These are phyloP conservation scores for Drosophila percnosoma DNA, from an alignment of 2,888 invertebrate genomes.

Conservation along the genomic window DNA sequence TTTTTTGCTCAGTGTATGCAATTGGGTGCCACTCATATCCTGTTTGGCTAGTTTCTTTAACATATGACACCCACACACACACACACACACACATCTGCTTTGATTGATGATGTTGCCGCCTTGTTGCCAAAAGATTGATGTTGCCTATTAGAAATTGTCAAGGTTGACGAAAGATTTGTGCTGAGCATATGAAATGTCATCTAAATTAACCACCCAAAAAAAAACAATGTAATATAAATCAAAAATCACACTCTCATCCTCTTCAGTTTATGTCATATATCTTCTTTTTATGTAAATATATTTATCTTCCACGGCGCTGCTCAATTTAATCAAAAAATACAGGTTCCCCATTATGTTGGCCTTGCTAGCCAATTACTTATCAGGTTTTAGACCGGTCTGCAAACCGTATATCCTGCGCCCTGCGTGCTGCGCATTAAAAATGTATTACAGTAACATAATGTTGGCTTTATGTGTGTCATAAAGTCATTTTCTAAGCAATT, in stretches of 20 bases:
- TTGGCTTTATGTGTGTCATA: slow-evolving; percentile 52
- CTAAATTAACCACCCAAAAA: slow-evolving; percentile 43
- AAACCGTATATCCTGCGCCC: not conserved
- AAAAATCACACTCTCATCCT: slow-evolving; percentile 12
- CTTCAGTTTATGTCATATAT: not conserved
- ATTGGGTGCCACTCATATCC: slow-evolving; percentile 34
- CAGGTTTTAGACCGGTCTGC: slow-evolving; percentile 5
- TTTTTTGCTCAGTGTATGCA: not conserved
- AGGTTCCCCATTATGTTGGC: slow-evolving; percentile 28
- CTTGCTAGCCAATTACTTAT: slow-evolving; percentile 62
- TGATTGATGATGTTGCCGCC: slow-evolving; percentile 59
- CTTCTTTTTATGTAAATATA: slow-evolving; percentile 5
- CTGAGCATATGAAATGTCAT: slow-evolving; percentile 36
- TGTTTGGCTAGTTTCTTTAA: slow-evolving; percentile 30
- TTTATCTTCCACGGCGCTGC: slow-evolving; percentile 1
- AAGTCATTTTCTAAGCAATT: slow-evolving; percentile 54
- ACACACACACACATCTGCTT: slow-evolving; percentile 11
- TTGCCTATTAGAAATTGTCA: slow-evolving; percentile 40
- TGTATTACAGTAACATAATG: slow-evolving; percentile 57
- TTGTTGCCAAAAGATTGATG: slow-evolving; percentile 64
- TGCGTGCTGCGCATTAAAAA: slow-evolving; percentile 52
- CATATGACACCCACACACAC: slow-evolving; percentile 1
- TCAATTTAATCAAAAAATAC: slow-evolving; percentile 33
- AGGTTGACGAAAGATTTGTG: slow-evolving; percentile 53
- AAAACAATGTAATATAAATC: not conserved